phyloP scores from a whole-genome alignment of 2,797 vertebrate genomes.

The Psittacula derbiana region DNA sequence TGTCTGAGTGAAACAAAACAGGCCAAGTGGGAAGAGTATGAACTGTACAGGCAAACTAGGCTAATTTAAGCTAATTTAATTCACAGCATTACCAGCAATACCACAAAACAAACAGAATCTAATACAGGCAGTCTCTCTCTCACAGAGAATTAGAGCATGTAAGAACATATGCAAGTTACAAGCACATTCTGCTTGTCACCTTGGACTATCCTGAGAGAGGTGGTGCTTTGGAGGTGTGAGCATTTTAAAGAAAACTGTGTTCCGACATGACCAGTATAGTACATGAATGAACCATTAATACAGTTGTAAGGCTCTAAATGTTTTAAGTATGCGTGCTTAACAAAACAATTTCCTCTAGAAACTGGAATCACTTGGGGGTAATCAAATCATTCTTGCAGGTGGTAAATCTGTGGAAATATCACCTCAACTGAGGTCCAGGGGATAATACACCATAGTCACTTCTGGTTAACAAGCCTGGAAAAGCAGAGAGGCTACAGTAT shows the following conservation, averaged over 20 bases:
- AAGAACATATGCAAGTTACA: background rate
- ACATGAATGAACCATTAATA: background rate
- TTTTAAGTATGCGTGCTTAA: background rate
- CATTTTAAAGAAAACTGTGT: background rate
- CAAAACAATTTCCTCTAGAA: background rate
- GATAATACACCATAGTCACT: background rate
- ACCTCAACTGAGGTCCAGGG: background rate
- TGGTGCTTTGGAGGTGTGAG: background rate
- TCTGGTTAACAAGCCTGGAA: background rate
- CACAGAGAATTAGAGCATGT: background rate
- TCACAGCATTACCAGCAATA: background rate
- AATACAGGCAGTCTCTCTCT: background rate
- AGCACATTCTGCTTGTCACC: background rate
- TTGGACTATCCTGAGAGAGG: background rate
- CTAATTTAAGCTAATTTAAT: background rate
- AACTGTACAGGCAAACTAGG: background rate
- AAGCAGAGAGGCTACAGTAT: background rate
- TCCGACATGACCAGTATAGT: background rate
- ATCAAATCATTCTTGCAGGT: conserved; percentile 1
- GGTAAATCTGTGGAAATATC: conserved; percentile 22
- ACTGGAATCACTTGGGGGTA: background rate
- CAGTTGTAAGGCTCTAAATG: background rate
- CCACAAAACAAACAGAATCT: background rate
- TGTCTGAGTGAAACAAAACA: background rate
- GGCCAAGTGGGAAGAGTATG: background rate